Conservation (phyloP, 2,113 vertebrate genomes). For the Eurypyga helias region DNA sequence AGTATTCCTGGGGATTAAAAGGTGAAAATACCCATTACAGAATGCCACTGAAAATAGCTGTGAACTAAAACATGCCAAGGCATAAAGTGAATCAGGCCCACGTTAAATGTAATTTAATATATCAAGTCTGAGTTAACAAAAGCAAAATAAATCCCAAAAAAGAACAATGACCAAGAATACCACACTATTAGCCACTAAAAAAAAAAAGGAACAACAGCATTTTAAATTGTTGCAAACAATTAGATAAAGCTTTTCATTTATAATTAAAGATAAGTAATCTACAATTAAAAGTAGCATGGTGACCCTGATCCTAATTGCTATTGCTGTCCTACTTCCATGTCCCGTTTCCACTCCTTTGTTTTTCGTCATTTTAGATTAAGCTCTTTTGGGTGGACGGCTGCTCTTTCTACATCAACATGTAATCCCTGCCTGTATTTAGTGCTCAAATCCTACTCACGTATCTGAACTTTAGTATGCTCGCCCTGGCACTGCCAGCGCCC, state of each 20-base stretch:
- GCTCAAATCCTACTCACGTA: neutral
- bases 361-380: neutral
- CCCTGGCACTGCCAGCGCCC: accelerated
- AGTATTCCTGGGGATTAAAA: neutral
- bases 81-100: neutral
- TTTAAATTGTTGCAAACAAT: neutral
- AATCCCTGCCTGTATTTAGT: neutral
- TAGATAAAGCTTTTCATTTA: neutral
- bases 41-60: neutral
- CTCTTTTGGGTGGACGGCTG: neutral
- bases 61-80: neutral
- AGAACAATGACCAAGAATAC: neutral
- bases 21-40: neutral
- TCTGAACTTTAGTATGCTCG: neutral
- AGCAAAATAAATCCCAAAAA: neutral
- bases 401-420: neutral
- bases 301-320: neutral
- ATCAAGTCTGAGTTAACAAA: neutral
- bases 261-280: neutral
- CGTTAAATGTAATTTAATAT: neutral
- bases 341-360: neutral
- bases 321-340: neutral
- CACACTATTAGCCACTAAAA: neutral
- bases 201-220: neutral
- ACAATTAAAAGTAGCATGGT: neutral